Percentiles rank a stretch among this genome's conserved stretches.
Evolutionary conservation across 2,797 vertebrate genomes (phyloP).

Genomic region (Valencia hispanica): DNA sequence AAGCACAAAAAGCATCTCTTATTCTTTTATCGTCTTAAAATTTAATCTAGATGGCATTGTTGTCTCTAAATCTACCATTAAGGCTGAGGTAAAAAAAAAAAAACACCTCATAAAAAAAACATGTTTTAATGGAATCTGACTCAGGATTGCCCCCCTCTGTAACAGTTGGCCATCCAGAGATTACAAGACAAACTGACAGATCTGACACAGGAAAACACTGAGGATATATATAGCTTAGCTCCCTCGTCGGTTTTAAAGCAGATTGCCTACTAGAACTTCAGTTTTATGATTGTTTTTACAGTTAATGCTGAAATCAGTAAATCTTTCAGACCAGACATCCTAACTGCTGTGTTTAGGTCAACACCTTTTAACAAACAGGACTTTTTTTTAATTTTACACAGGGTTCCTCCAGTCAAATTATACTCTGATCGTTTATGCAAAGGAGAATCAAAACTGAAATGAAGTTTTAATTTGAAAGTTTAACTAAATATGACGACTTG

Average conservation of each 20-base stretch:
- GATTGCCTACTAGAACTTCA: constrained; percentile 21
- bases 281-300: background rate
- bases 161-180: constrained; percentile 29
- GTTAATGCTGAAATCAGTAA: background rate
- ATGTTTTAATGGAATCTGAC: constrained; percentile 30
- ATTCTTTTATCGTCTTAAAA: constrained; percentile 32
- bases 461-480: background rate
- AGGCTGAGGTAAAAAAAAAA: constrained; percentile 32
- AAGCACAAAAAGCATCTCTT: background rate
- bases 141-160: constrained; percentile 22
- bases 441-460: background rate
- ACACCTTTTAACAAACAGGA: background rate
- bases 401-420: background rate
- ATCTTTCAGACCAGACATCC: background rate
- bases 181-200: constrained; percentile 27
- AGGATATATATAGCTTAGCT: constrained; percentile 10
- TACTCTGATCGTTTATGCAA: background rate
- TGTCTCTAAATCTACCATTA: constrained; percentile 29
- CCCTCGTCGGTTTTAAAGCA: constrained; percentile 26
- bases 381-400: background rate
- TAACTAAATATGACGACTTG: background rate
- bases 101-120: constrained; percentile 43
- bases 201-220: constrained; percentile 22
- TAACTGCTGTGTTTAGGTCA: background rate
- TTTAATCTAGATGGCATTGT: constrained; percentile 19